Percentiles rank a stretch among this genome's conserved stretches.
Conservation (phyloP, 2,113 vertebrate genomes). For the Falcunculus frontatus region DNA sequence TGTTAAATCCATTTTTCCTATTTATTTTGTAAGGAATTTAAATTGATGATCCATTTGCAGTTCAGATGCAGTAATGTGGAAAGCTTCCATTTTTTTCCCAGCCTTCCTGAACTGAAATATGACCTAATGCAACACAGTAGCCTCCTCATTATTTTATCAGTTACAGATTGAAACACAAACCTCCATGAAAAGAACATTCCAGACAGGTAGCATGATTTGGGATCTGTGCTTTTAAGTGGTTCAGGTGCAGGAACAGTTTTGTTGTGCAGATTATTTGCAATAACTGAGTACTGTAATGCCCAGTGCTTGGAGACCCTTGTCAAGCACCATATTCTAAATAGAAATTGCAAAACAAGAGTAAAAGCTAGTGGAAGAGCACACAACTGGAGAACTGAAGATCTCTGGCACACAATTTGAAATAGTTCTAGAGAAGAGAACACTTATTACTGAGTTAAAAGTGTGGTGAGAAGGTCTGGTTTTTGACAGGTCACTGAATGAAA, state of each 20-base stretch:
- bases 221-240: background rate
- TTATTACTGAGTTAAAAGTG: background rate
- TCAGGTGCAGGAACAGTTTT: background rate
- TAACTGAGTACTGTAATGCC: background rate
- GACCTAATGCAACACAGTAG: background rate
- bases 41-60: background rate
- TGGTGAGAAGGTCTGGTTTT: conserved; percentile 4
- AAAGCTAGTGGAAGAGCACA: background rate
- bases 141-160: background rate
- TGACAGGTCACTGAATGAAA: background rate
- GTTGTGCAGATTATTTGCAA: background rate
- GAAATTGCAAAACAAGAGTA: background rate
- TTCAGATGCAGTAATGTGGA: background rate
- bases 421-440: background rate
- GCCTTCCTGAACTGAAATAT: background rate
- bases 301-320: background rate
- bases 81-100: background rate
- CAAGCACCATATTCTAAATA: background rate
- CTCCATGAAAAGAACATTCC: background rate
- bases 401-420: background rate
- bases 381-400: background rate
- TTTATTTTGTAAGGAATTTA: background rate
- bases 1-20: background rate
- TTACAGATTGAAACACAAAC: background rate
- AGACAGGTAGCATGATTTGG: background rate